These are phyloP conservation scores for Collichthys lucidus DNA, from an alignment of 2,113 vertebrate species.

Conservation along the genomic window DNA sequence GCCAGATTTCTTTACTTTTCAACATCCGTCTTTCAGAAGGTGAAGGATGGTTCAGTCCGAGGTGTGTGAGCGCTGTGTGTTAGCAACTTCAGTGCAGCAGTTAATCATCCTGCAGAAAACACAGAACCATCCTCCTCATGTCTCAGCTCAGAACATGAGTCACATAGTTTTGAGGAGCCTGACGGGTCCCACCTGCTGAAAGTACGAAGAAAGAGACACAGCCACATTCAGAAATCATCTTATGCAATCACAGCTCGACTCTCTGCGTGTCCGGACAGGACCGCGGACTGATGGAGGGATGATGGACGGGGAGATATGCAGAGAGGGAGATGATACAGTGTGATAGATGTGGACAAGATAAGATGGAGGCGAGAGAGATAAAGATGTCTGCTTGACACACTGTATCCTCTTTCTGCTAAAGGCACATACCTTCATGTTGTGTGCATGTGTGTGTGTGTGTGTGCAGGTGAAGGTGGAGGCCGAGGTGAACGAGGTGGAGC, in stretches of 20 bases:
- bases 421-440: background rate
- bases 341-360: background rate
- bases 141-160: background rate
- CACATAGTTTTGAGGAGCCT: background rate
- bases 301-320: background rate
- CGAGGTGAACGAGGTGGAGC: constrained; percentile 88
- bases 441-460: constrained; percentile 1
- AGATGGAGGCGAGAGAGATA: background rate
- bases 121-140: background rate
- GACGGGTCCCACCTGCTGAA: constrained; percentile 5
- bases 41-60: background rate
- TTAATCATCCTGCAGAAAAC: background rate
- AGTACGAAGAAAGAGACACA: background rate
- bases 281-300: background rate
- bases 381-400: background rate
- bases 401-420: background rate
- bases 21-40: constrained; percentile 1
- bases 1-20: background rate
- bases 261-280: constrained; percentile 19
- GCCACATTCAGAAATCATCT: background rate
- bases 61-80: rapidly evolving
- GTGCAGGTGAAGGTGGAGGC: constrained; percentile 91
- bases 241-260: background rate
- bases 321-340: background rate
- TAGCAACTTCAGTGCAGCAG: background rate